Conservation (phyloP, 2,888 invertebrate species). For the Lithophane socia region DNA sequence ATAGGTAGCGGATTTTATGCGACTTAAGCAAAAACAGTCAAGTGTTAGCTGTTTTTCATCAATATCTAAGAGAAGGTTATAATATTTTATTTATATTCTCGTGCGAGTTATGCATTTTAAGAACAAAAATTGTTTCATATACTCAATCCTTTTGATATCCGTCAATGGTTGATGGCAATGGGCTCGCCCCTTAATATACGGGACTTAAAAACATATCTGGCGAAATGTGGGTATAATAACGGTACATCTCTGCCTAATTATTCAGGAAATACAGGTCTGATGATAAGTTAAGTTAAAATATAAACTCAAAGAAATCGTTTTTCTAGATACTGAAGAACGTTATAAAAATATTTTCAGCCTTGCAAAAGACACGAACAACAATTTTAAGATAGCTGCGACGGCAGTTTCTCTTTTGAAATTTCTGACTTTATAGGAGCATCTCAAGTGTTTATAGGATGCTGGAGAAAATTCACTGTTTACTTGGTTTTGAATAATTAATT, state of each 20-base stretch:
- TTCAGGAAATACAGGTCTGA: background rate
- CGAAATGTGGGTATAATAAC: background rate
- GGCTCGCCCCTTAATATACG: background rate
- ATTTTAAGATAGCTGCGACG: constrained; percentile 16
- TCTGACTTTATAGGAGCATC: constrained; percentile 32
- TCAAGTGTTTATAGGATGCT: constrained; percentile 26
- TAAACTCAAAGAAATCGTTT: too few relatives aligned
- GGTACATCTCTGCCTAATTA: background rate
- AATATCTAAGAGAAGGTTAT: background rate
- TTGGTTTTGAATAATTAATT: constrained; percentile 15
- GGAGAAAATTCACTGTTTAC: constrained; percentile 5
- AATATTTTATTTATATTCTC: background rate
- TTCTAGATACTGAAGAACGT: background rate
- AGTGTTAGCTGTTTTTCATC: background rate
- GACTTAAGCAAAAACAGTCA: background rate
- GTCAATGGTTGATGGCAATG: too few relatives aligned
- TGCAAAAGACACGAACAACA: constrained; percentile 18
- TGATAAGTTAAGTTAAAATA: background rate
- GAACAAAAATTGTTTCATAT: background rate
- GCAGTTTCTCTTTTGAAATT: constrained; percentile 40
- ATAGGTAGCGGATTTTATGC: background rate
- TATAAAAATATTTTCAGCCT: constrained; percentile 4
- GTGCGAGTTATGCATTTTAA: background rate
- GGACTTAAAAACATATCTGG: background rate
- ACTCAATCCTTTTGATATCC: background rate